These are phyloP conservation scores for Pachydiplax longipennis DNA, from an alignment of 2,888 invertebrate genomes.

Conservation along the genomic window DNA sequence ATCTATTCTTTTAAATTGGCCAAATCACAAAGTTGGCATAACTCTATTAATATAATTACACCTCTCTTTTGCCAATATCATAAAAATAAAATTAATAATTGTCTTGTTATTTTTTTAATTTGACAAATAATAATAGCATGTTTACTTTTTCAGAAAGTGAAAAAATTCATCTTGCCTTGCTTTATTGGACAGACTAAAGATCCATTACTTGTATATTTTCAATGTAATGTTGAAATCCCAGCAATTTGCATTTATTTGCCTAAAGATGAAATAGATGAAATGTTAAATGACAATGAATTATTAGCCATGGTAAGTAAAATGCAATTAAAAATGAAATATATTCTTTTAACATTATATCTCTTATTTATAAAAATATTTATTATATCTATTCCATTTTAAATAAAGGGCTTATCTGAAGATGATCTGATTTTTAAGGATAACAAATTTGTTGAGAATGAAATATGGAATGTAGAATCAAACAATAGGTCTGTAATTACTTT, in stretches of 20 bases:
- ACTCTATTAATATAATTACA: too few species aligned
- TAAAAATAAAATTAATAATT: too few species aligned
- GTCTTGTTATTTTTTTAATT: too few species aligned
- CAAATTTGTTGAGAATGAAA: neutral
- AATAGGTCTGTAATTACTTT: neutral
- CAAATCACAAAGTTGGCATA: too few species aligned
- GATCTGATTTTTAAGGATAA: neutral
- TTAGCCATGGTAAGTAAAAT: neutral
- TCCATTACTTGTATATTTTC: neutral
- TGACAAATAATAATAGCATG: too few species aligned
- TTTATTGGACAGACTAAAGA: neutral
- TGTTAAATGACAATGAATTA: neutral
- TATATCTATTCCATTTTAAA: too few species aligned
- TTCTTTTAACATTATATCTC: too few species aligned
- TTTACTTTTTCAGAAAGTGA: neutral
- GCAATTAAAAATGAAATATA: too few species aligned
- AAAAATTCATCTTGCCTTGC: neutral
- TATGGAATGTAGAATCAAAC: neutral
- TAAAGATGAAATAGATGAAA: neutral
- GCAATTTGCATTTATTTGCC: neutral
- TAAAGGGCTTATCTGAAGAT: neutral
- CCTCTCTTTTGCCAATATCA: too few species aligned
- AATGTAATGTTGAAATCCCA: neutral
- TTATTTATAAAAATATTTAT: too few species aligned
- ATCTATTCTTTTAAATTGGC: too few species aligned